A percentile compares a stretch with the other conserved stretches of the same genome.
Evolutionary conservation across 2,113 vertebrate species (phyloP).

Genomic region (Saccopteryx leptura): DNA sequence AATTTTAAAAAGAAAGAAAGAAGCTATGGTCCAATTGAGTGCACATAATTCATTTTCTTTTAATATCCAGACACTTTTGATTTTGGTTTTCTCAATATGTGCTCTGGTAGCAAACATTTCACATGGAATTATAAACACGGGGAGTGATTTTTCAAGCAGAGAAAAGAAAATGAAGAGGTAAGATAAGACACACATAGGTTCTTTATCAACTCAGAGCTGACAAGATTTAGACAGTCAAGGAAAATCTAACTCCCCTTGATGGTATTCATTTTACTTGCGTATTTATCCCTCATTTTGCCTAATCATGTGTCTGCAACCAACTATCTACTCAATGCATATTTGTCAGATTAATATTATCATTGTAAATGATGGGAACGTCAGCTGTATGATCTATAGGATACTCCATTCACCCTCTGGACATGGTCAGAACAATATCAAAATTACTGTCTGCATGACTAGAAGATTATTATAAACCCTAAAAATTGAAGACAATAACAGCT

Average conservation of each 20-base stretch:
- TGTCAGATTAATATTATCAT: neutral
- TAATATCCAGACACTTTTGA: neutral
- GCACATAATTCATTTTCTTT: neutral
- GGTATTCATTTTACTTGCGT: neutral
- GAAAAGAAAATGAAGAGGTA: neutral
- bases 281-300: neutral
- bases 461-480: neutral
- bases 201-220: neutral
- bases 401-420: neutral
- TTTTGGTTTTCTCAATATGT: neutral
- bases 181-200: neutral
- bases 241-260: neutral
- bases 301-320: neutral
- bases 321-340: neutral
- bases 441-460: neutral
- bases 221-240: neutral
- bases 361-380: neutral
- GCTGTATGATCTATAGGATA: neutral
- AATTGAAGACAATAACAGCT: neutral
- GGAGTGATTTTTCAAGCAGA: neutral
- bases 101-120: neutral
- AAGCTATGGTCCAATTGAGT: neutral
- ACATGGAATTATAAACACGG: neutral
- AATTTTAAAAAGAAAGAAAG: constrained; percentile 23
- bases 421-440: neutral